Conservation (phyloP, 2,888 invertebrate species). For the Diadromus collaris region DNA sequence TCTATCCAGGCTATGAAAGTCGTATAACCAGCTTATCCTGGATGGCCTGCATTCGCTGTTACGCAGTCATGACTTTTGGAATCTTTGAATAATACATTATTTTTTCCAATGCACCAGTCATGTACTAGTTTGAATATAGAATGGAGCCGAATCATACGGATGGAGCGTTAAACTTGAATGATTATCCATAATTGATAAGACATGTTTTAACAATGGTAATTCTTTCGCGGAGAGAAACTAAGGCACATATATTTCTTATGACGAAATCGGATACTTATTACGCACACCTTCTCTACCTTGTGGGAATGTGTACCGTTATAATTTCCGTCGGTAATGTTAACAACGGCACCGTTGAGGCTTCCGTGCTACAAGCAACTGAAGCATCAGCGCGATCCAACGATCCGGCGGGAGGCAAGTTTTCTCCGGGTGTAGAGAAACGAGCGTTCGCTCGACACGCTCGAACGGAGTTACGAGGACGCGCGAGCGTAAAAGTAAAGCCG, state of each 20-base stretch:
- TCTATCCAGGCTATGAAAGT: conserved; percentile 29
- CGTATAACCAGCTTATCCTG: conserved; percentile 13
- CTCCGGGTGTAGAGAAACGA: conserved; percentile 24
- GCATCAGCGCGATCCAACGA: conserved; percentile 56
- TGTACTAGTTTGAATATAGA: neutral
- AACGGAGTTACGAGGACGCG: conserved; percentile 72
- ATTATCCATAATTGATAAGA: neutral
- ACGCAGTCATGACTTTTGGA: neutral
- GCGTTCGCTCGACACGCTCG: conserved; percentile 62
- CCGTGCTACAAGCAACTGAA: neutral
- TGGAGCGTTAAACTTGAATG: neutral
- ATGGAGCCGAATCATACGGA: neutral
- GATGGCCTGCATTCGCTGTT: neutral
- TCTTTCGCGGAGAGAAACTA: too few species aligned
- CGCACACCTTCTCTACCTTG: neutral
- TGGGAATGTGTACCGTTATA: conserved; percentile 35
- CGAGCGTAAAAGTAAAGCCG: conserved; percentile 68
- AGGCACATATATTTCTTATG: too few species aligned
- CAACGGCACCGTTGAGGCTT: conserved; percentile 27
- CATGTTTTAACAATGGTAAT: too few species aligned
- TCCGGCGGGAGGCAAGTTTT: conserved; percentile 50
- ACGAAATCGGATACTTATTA: neutral
- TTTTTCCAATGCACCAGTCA: neutral
- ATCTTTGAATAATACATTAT: neutral
- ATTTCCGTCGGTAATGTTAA: conserved; percentile 51